Evolutionary conservation across 2,888 invertebrate genomes (phyloP).

Genomic region (Agrilus mali): DNA sequence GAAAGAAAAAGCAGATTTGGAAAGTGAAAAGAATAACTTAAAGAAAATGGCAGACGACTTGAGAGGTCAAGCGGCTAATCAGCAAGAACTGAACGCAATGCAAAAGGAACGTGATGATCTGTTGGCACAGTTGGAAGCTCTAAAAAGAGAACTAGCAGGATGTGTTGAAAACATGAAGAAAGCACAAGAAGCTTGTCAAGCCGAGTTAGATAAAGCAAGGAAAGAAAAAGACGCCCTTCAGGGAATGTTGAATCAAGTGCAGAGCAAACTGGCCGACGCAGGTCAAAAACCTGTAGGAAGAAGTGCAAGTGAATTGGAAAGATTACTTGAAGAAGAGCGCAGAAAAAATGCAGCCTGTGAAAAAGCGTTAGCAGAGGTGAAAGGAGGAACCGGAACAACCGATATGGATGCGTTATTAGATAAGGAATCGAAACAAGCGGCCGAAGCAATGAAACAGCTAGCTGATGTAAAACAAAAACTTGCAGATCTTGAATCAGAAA

Average conservation of each 20-base stretch:
- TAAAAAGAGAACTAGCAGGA: slow-evolving; percentile 17
- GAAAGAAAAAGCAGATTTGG: slow-evolving; percentile 9
- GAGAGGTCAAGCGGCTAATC: slow-evolving; percentile 4
- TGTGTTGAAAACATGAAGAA: slow-evolving; percentile 11
- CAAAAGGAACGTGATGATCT: slow-evolving; percentile 20
- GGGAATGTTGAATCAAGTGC: slow-evolving; percentile 19
- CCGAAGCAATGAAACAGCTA: slow-evolving; percentile 11
- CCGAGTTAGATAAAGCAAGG: slow-evolving; percentile 15
- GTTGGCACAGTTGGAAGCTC: slow-evolving; percentile 17
- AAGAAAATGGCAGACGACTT: slow-evolving; percentile 4
- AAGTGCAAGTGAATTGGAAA: background rate
- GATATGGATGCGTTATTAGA: background rate
- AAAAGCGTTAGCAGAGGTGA: background rate
- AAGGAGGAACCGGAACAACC: background rate
- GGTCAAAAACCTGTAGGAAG: background rate
- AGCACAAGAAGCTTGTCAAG: slow-evolving; percentile 6
- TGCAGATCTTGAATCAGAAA: slow-evolving; percentile 9
- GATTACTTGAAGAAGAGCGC: slow-evolving; percentile 11
- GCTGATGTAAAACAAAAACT: slow-evolving; percentile 9
- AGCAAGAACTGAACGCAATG: slow-evolving; percentile 12
- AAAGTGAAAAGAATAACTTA: slow-evolving; percentile 16
- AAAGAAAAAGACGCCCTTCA: slow-evolving; percentile 22
- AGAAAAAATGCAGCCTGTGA: slow-evolving; percentile 4
- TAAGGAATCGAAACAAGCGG: slow-evolving; percentile 10
- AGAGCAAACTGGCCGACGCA: slow-evolving; percentile 9